Evolutionary conservation across 2,113 vertebrate species (phyloP), one percentile per base, ranked within the genome.

Genomic region (Notothenia coriiceps): DNA sequence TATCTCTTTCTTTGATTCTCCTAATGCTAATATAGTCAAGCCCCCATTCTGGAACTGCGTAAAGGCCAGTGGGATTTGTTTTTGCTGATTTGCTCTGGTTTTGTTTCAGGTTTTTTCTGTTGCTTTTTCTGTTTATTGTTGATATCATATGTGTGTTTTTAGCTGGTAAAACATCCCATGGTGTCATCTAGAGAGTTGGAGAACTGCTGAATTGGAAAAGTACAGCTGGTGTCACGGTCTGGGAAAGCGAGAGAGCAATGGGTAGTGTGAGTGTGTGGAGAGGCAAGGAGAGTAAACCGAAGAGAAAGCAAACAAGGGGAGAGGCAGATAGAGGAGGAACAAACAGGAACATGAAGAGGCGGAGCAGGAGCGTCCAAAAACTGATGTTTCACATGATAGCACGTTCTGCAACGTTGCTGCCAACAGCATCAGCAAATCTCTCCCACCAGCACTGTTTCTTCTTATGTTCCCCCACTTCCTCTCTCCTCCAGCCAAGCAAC

Each of bases 161-260:
- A 56, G 79, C 63, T 67, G 5, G 35, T 54, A 44, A 74, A 51
- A 80, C 82, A 73, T 74, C 60, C 29, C 10, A 10, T 17, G 6
- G 11, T 78, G 79, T 88, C 83, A 87, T 84, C 60, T 56, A 43
- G 77, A 88, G 78, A 71, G 52, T 80, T 90, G 29, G 46, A 29
- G 79, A 91, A 87, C 70, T 88, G 88, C 86, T 89, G 82, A 90
- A 75, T 74, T 78, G 80, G 79, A 87, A 84, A 87, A 82, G 60
- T 83, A 43, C 69, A 91, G 82, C 73, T 80, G 84, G 83, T 82
- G 70, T 84, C 25, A 76, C 79, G 72, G 81, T 80, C 78, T 83
- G 70, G 74, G 52, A 74, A 71, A 66, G 73, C 60, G 57, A 60
- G 51, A 72, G 46, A 47, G 46, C 14, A 47, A 14, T 47, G 35